Evolutionary conservation across 2,888 invertebrate genomes (phyloP), one percentile per base, ranked within the genome.

Genomic region (Pheosia tremula): DNA sequence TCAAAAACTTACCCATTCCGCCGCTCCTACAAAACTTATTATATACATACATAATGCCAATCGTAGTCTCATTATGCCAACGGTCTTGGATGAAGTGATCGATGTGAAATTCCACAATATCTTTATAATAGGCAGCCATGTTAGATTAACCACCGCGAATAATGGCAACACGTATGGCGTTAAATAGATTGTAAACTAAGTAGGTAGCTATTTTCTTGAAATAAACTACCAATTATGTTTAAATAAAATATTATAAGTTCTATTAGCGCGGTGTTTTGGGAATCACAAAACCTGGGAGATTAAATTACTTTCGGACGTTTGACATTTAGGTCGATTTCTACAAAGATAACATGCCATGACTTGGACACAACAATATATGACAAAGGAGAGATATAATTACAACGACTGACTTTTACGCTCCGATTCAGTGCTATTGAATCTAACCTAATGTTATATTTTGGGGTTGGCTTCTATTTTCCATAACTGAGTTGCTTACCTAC

Each of bases 1-100:
- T 36, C 7, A 36, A 52, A 5, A 24, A 50, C 53, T 55, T 55
- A 55, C 55, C 55, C 55, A 55, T 55, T 55, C n/a, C 5, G 7
- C 13, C n/a, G 39, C 55, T 5, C 8, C 5, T 1, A 39, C 39
- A 5, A 39, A 13, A 6, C 36, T 43, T 9, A 56, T 24, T 36
- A 43, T 9, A 36, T 36, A 56, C 3, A 56, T 5, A 56, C 36
- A 10, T n/a, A 55, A 39, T 55, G 45, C 3, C 4, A 56, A n/a
- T 11, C 36, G 43, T 4, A 45, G 36, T 24, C 45, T 13, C 41
- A 56, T 45, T 10, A 36, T 45, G 56, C 5, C 41, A 45, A 43
- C 7, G 36, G 7, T 11, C 41, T 36, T 11, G 36, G 11, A 11
- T 0, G 7, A 10, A 56, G 24, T 56, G 56, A 56, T 45, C 5